These are phyloP conservation scores for Dipodomys stephensi DNA, from an alignment of 2,113 vertebrate genomes.

Conservation along the genomic window DNA sequence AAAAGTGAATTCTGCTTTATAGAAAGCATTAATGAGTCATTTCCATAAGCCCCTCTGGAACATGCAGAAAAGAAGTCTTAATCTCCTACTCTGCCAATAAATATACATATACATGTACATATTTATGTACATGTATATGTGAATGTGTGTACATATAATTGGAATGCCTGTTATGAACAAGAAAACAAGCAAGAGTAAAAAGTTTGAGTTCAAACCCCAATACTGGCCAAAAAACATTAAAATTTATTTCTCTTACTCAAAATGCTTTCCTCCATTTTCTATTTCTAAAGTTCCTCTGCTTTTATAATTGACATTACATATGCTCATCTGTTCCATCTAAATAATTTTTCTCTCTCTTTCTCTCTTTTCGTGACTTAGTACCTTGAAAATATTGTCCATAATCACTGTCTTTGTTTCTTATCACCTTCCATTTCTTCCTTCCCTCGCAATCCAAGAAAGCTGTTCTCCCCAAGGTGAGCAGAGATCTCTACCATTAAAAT, in stretches of 20 bases:
- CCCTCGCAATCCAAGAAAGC: background rate
- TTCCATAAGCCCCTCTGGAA: background rate
- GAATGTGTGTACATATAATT: too few species aligned
- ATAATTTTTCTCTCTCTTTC: background rate
- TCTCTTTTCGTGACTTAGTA: background rate
- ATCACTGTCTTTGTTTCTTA: background rate
- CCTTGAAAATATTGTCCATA: background rate
- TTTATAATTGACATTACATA: conserved; percentile 13
- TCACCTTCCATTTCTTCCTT: background rate
- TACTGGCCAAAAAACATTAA: too few species aligned
- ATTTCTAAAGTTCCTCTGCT: background rate
- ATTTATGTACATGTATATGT: background rate
- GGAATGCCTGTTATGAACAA: too few species aligned
- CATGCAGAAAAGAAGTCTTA: background rate
- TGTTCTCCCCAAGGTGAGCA: background rate
- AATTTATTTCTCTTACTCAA: background rate
- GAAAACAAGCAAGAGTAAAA: too few species aligned
- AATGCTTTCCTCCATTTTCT: background rate
- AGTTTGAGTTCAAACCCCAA: too few species aligned
- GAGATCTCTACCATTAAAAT: background rate
- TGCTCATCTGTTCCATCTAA: too few species aligned
- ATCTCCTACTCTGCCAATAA: background rate
- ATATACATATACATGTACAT: background rate
- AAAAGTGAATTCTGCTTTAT: background rate
- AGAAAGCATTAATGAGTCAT: background rate